Evolutionary conservation across 2,888 invertebrate species (phyloP).

Genomic region (Toxonevra muliebris): DNA sequence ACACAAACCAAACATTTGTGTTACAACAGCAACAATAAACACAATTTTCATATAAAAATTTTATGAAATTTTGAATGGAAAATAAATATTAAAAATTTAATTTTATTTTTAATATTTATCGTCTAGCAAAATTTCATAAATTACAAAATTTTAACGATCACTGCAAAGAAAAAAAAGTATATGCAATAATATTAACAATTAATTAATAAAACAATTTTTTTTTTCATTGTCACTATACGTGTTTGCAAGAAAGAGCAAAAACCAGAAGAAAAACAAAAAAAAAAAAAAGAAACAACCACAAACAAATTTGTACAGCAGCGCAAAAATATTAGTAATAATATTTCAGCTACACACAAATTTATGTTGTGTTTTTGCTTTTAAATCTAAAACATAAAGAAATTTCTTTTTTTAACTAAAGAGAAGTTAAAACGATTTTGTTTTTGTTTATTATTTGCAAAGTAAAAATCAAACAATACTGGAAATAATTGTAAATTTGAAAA

Average conservation of each 20-base stretch:
- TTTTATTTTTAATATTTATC: too few relatives aligned
- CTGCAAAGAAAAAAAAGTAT: too few relatives aligned
- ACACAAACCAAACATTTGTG: not conserved
- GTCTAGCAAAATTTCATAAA: too few relatives aligned
- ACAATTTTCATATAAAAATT: conserved; percentile 12
- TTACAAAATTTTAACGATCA: too few relatives aligned
- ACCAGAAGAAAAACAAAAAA: not conserved
- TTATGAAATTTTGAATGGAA: too few relatives aligned
- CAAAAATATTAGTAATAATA: conserved; percentile 36
- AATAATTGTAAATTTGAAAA: conserved; percentile 40
- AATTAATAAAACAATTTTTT: not conserved
- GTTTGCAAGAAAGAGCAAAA: conserved; percentile 21
- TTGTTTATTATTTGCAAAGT: conserved; percentile 13
- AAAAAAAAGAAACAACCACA: too few relatives aligned
- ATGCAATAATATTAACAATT: too few relatives aligned
- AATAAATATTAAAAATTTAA: too few relatives aligned
- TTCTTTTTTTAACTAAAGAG: conserved; percentile 39
- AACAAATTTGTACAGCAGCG: conserved; percentile 31
- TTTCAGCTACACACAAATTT: conserved; percentile 33
- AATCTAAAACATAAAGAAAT: conserved; percentile 39
- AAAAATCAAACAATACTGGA: conserved; percentile 26
- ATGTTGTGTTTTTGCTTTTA: conserved; percentile 40
- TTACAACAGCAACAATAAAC: not conserved
- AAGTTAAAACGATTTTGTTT: conserved; percentile 41
- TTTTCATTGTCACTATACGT: conserved; percentile 38